These are phyloP conservation scores for Limenitis camilla DNA, from an alignment of 2,888 invertebrate genomes.

Conservation along the genomic window DNA sequence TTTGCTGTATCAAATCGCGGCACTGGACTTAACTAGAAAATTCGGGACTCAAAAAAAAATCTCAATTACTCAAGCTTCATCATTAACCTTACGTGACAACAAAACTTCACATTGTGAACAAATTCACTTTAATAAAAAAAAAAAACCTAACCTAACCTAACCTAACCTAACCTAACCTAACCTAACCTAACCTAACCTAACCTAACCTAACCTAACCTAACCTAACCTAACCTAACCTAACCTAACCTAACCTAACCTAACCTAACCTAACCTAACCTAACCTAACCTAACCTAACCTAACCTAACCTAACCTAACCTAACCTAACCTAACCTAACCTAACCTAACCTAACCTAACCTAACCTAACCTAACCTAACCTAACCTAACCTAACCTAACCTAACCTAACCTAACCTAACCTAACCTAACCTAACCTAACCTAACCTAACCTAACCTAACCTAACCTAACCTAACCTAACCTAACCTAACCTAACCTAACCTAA, in stretches of 20 bases:
- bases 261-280: neutral
- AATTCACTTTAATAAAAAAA: too few species aligned
- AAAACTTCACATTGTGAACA: too few species aligned
- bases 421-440: neutral
- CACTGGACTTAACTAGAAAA: too few species aligned
- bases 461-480: neutral
- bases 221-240: neutral
- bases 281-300: neutral
- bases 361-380: neutral
- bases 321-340: neutral
- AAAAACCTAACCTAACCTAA: neutral
- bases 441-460: neutral
- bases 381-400: neutral
- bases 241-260: neutral
- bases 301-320: neutral
- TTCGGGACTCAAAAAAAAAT: too few species aligned
- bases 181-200: neutral
- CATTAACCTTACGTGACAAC: too few species aligned
- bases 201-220: neutral
- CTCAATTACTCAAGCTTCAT: too few species aligned
- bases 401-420: neutral
- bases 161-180: neutral
- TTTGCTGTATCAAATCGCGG: too few species aligned
- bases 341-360: neutral
- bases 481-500: neutral